These are phyloP conservation scores for Drosophila nigromelanica DNA, from an alignment of 1,140 invertebrate species.

Conservation along the genomic window DNA sequence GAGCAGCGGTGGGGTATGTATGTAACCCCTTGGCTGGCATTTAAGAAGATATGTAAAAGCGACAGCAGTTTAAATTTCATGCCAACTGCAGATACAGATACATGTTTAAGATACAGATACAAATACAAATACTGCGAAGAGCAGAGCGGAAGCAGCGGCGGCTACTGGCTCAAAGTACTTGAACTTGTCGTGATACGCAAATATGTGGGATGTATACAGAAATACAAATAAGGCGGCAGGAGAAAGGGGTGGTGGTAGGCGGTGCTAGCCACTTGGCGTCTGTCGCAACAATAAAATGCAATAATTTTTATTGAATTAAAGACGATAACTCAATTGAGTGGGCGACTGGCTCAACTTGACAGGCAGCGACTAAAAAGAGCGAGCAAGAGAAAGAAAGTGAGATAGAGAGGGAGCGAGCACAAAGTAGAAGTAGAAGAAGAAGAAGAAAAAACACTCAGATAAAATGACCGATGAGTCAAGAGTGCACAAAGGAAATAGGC, in stretches of 20 bases:
- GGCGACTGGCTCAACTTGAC: conserved; percentile 32
- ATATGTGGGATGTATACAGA: conserved; percentile 34
- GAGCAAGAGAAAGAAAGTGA: background rate
- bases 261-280: conserved; percentile 48
- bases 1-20: conserved; percentile 2
- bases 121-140: too few relatives aligned
- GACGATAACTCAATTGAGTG: conserved; percentile 71
- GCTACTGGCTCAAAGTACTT: conserved; percentile 26
- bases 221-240: conserved; percentile 1
- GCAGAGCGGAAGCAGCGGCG: conserved; percentile 13
- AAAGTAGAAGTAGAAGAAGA: background rate
- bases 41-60: conserved; percentile 16
- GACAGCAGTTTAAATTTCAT: conserved; percentile 58
- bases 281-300: conserved; percentile 60
- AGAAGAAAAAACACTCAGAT: conserved; percentile 24
- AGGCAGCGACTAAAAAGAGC: conserved; percentile 23
- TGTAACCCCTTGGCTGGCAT: conserved; percentile 18
- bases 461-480: conserved; percentile 31
- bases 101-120: conserved; percentile 14
- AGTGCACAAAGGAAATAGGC: conserved; percentile 32
- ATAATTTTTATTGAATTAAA: conserved; percentile 72
- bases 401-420: background rate
- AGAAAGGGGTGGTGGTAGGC: background rate
- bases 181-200: conserved; percentile 41
- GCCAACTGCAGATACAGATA: conserved; percentile 54